Base-by-base conservation (phyloP, 1,140 invertebrate genomes). In the Euura lappo region DNA sequence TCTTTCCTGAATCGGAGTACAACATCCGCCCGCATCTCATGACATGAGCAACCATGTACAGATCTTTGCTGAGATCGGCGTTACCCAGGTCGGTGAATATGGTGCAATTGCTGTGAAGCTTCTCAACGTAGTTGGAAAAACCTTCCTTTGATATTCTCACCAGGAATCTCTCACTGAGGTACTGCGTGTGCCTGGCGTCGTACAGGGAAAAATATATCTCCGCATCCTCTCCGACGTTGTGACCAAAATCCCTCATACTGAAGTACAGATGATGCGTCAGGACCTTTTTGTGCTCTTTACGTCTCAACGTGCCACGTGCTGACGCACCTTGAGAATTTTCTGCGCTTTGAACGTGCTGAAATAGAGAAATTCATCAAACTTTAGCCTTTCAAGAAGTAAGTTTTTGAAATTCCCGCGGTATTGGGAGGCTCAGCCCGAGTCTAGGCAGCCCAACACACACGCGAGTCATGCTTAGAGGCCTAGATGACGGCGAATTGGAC, bases 131-230 rank as follows among this genome's bases (percentile, higher is more conserved):
- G 84, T 95, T 96, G 42, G 94, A 95, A 85, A 96, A 96, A 65
- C 95, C 96, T 79, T 96, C 94, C 84, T 95, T 96, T 72, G 94
- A 94, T 82, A 97, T 94, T 80, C 92, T 91, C 65, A 97, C 94
- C 80, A 96, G 89, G 89, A 97, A 97, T 72, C 95, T 89, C 84
- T 98, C 96, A 75, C 95, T 97, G 77, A 94, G 84, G 51, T 93
- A 93, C 65, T 91, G 90, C 71, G 90, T 90, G 72, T 92, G 90
- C 78, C 91, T 91, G 2, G 92, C 92, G 84, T 97, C 95, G 84
- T 95, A 97, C 0, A 98, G 84, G 66, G 95, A 96, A 79, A 98
- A 94, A 77, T 95, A 93, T 4, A 97, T 92, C 87, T 97, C 96
- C 0, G 94, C 93, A 80, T 97, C 95, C 84, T 98, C 96, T 0